Conservation (phyloP, 2,797 vertebrate species). For the Benthosema pterotum region DNA sequence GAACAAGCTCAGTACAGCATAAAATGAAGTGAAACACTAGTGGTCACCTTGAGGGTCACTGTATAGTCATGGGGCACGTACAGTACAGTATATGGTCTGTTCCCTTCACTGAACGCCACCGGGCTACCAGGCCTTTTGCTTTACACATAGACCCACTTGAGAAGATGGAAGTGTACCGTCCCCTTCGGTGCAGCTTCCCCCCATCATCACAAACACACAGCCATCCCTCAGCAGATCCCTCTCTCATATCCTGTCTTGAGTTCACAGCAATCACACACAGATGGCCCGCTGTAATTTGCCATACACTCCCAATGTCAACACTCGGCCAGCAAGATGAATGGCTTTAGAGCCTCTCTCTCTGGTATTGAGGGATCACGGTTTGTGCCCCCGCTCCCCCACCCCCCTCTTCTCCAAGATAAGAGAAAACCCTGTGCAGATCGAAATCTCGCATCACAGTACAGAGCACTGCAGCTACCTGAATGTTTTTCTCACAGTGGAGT, state of each 20-base stretch:
- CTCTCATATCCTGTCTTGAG: constrained; percentile 76
- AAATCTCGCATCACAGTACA: constrained; percentile 39
- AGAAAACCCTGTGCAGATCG: too few relatives aligned
- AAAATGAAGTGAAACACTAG: constrained; percentile 35
- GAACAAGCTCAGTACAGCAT: constrained; percentile 20
- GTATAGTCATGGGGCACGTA: constrained; percentile 29
- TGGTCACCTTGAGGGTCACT: constrained; percentile 38
- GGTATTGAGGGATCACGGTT: constrained; percentile 38
- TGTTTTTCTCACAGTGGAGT: constrained; percentile 27
- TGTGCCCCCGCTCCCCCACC: background rate
- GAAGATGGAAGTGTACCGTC: constrained; percentile 61
- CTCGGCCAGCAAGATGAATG: constrained; percentile 64
- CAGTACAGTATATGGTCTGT: constrained; percentile 28
- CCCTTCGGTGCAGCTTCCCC: constrained; percentile 57
- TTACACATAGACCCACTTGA: constrained; percentile 49
- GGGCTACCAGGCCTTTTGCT: constrained; percentile 26
- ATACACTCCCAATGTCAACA: constrained; percentile 73
- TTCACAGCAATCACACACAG: constrained; percentile 75
- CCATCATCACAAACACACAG: constrained; percentile 56
- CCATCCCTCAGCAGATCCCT: constrained; percentile 67
- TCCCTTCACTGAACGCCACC: constrained; percentile 31
- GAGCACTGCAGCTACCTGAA: constrained; percentile 15
- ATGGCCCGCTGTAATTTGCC: constrained; percentile 76
- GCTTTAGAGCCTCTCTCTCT: constrained; percentile 50
- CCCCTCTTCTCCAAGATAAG: background rate